phyloP scores from a whole-genome alignment of 2,113 vertebrate species.

The Epinephelus moara region DNA sequence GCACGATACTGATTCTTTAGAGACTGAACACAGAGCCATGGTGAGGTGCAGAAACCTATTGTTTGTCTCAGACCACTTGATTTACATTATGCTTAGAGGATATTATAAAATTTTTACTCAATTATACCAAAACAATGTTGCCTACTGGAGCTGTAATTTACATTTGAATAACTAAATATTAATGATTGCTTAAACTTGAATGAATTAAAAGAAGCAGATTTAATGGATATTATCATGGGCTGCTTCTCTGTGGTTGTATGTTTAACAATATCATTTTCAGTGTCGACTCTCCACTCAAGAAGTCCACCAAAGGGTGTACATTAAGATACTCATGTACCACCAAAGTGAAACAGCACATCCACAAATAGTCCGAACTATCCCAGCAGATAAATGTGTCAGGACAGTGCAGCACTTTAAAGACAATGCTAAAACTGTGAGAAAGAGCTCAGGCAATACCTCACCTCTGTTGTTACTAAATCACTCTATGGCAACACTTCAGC shows the following conservation, averaged over 20 bases:
- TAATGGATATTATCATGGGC: background rate
- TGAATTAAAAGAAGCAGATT: too few relatives aligned
- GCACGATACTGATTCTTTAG: too few relatives aligned
- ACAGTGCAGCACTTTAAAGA: constrained; percentile 16
- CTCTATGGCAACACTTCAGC: background rate
- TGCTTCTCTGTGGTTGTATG: background rate
- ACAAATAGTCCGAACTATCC: constrained; percentile 12
- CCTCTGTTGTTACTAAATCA: background rate
- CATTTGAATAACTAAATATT: background rate
- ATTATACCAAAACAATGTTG: too few relatives aligned
- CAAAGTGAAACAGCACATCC: constrained; percentile 6
- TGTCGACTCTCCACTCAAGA: background rate
- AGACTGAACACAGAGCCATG: too few relatives aligned
- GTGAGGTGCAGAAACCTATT: too few relatives aligned
- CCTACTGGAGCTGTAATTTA: too few relatives aligned
- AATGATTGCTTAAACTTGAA: too few relatives aligned
- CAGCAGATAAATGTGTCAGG: background rate
- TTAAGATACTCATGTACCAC: background rate
- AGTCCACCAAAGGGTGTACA: background rate
- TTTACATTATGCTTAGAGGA: too few relatives aligned
- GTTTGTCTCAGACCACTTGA: too few relatives aligned
- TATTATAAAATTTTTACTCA: too few relatives aligned
- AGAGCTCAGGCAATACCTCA: background rate
- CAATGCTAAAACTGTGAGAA: background rate
- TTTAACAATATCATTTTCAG: background rate